A percentile compares a stretch with the other conserved stretches of the same genome.
Evolutionary conservation across 1,140 invertebrate genomes (phyloP).

Genomic region (Eumeta japonica): DNA sequence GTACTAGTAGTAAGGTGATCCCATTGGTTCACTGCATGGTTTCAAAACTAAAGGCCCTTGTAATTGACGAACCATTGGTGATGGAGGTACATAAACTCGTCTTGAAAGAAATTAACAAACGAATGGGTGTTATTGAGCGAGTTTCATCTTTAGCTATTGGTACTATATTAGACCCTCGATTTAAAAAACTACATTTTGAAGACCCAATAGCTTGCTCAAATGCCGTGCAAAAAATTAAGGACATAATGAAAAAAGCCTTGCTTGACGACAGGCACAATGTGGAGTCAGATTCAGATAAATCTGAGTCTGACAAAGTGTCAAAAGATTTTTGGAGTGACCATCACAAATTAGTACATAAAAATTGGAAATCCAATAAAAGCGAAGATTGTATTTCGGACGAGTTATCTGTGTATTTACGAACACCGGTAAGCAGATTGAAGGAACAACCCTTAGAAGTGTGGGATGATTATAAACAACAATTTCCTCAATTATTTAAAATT

Average conservation of each 20-base stretch:
- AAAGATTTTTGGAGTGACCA: conserved; percentile 18
- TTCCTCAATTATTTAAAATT: conserved; percentile 10
- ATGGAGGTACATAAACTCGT: conserved; percentile 15
- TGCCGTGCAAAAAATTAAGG: conserved; percentile 10
- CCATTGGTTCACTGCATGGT: conserved; percentile 34
- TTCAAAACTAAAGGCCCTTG: conserved; percentile 20
- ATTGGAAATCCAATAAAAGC: conserved; percentile 16
- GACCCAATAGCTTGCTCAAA: conserved; percentile 9
- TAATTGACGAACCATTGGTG: conserved; percentile 14
- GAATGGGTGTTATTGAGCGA: conserved; percentile 22
- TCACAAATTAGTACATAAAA: conserved; percentile 14
- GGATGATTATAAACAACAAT: conserved; percentile 16
- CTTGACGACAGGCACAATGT: conserved; percentile 5
- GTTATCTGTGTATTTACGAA: conserved; percentile 17
- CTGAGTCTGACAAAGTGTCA: neutral
- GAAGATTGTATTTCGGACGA: conserved; percentile 14
- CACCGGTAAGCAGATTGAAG: conserved; percentile 13
- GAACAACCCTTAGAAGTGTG: conserved; percentile 22
- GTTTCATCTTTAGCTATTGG: conserved; percentile 8
- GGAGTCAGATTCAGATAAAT: neutral
- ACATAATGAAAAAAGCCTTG: conserved; percentile 4
- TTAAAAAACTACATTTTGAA: conserved; percentile 14
- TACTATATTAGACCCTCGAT: conserved; percentile 8
- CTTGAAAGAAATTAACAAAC: conserved; percentile 18
- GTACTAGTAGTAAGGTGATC: conserved; percentile 41